Evolutionary conservation across 2,797 vertebrate species (phyloP).

Genomic region (Glyptemys insculpta): DNA sequence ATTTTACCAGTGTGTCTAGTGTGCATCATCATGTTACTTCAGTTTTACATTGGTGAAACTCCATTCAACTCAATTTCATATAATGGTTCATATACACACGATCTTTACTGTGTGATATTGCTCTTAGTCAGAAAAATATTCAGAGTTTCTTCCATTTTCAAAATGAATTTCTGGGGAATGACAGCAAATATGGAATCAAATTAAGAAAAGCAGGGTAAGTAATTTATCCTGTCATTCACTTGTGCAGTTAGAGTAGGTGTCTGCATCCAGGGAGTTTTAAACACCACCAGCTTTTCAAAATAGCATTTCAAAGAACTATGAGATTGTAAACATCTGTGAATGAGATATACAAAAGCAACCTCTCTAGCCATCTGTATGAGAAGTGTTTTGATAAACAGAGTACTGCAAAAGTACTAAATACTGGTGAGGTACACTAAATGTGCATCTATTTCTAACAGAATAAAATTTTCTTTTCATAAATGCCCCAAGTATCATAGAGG

Average conservation of each 20-base stretch:
- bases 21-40: not conserved
- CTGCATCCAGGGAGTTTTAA: not conserved
- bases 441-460: not conserved
- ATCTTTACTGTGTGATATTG: not conserved
- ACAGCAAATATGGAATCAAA: not conserved
- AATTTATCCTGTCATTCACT: slow-evolving; percentile 14
- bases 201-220: slow-evolving; percentile 15
- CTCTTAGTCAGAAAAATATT: not conserved
- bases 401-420: not conserved
- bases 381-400: not conserved
- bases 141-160: not conserved
- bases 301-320: not conserved
- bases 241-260: not conserved
- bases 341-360: not conserved
- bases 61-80: not conserved
- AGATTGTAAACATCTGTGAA: not conserved
- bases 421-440: not conserved
- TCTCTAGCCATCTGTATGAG: not conserved
- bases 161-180: slow-evolving; percentile 23
- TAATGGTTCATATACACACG: accelerated
- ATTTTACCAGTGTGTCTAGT: not conserved
- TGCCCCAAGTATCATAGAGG: not conserved
- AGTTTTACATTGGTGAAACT: not conserved
- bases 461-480: not conserved
- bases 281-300: not conserved